Base-by-base conservation (phyloP, 2,797 vertebrate genomes). In the Ataeniobius toweri region DNA sequence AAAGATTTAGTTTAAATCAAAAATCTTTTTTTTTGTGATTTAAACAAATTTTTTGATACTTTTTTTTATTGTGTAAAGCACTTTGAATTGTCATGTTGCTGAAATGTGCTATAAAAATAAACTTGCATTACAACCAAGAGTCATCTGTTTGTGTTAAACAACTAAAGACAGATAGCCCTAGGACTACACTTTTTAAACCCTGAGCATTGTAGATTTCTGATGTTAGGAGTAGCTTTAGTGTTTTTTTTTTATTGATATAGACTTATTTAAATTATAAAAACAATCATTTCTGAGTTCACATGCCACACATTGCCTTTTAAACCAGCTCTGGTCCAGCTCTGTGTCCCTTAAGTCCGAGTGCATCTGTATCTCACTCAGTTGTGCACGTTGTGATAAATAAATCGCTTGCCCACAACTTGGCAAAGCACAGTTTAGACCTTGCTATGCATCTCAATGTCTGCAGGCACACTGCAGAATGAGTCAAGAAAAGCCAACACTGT, bases 391-490 rank as follows among this genome's bases (percentile, higher is more conserved):
- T 73, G 67, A 59, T 85, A 76, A 73, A 82, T 88, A 89, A 92
- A 90, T 89, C 86, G 85, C 83, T 69, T 88, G 86, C 89, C 88
- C 88, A 85, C 88, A 90, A 84, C 90, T 93, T 93, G 92, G 92
- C 93, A 91, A 82, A 82, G 88, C 75, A 89, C 65, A 24, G 50
- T 74, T 80, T 71, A 83, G 86, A 86, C 81, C 86, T 91, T 1
- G 83, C 83, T 85, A 80, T 92, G 92, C 92, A 92, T 95, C 89
- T 93, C 86, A 94, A 93, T 92, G 91, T 93, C 80, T 80, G 84
- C 79, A 87, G 87, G 73, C 86, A 78, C 82, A 85, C 91, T 89
- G 92, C 91, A 87, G 83, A 92, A 87, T 87, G 88, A 90, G 89
- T 89, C 90, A 79, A 89, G 81, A 75, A 65, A 85, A 77, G 84